Percentiles rank a stretch among this genome's conserved stretches.
phyloP scores from a whole-genome alignment of 1,140 invertebrate species.

The Bilobella aurantiaca region DNA sequence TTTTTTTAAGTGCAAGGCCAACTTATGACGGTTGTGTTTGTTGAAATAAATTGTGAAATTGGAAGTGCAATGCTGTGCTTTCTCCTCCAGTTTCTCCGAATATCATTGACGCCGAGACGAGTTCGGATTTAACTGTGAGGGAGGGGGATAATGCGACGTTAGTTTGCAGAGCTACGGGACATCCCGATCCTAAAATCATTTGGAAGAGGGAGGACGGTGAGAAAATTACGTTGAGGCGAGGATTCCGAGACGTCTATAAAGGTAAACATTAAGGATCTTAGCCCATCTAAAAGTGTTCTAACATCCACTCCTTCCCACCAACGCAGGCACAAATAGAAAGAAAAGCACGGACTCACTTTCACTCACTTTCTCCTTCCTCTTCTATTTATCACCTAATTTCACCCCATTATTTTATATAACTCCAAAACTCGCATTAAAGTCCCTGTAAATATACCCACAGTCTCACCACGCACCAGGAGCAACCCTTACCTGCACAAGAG shows the following conservation, averaged over 20 bases:
- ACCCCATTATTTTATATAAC: constrained; percentile 15
- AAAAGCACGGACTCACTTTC: not conserved
- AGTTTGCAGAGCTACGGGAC: constrained; percentile 54
- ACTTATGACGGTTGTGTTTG: no score
- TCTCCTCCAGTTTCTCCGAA: constrained; percentile 59
- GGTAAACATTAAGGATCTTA: constrained; percentile 45
- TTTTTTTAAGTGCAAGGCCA: no score
- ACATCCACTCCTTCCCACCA: no score
- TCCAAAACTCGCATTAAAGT: constrained; percentile 4
- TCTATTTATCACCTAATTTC: constrained; percentile 24
- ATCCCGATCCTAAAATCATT: constrained; percentile 41
- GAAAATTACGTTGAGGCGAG: constrained; percentile 50
- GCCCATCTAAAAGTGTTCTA: not conserved
- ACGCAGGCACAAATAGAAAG: no score
- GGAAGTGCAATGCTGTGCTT: no score
- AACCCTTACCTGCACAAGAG: no score
- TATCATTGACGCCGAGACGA: constrained; percentile 63
- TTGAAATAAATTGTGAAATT: no score
- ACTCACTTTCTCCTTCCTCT: constrained; percentile 10
- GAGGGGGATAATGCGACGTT: constrained; percentile 71
- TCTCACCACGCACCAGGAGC: no score
- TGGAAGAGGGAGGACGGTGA: constrained; percentile 44
- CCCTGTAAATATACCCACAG: constrained; percentile 18
- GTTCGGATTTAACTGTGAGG: constrained; percentile 59
- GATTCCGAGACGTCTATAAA: constrained; percentile 51